Evolutionary conservation across 2,888 invertebrate species (phyloP).

Genomic region (Euspilapteryx auroguttella): DNA sequence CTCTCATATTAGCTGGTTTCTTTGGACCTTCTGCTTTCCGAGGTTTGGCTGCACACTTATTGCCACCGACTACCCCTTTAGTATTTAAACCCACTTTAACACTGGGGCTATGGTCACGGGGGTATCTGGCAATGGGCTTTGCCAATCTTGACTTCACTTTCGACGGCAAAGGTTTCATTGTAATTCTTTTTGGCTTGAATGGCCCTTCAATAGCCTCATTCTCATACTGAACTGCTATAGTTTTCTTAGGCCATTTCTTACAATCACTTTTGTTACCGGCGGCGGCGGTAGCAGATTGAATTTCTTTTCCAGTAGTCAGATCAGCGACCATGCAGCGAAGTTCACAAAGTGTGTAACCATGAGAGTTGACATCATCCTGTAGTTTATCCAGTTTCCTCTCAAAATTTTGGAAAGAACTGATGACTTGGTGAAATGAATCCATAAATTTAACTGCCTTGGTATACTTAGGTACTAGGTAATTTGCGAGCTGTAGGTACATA

Average conservation of each 20-base stretch:
- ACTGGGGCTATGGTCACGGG: too few relatives aligned
- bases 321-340: slow-evolving; percentile 22
- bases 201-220: slow-evolving; percentile 8
- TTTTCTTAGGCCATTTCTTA: slow-evolving; percentile 8
- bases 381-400: slow-evolving; percentile 33
- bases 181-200: slow-evolving; percentile 14
- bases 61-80: too few relatives aligned
- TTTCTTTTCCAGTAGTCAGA: slow-evolving; percentile 16
- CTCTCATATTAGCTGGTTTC: too few relatives aligned
- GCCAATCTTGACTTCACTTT: slow-evolving; percentile 17
- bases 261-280: neutral
- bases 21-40: too few relatives aligned
- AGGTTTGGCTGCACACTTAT: too few relatives aligned
- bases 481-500: too few relatives aligned
- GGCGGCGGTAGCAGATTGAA: too few relatives aligned
- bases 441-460: too few relatives aligned
- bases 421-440: slow-evolving; percentile 21
- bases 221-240: slow-evolving; percentile 17
- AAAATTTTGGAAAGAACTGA: slow-evolving; percentile 24
- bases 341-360: slow-evolving; percentile 28
- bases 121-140: too few relatives aligned
- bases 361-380: slow-evolving; percentile 26
- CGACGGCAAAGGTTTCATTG: slow-evolving; percentile 12
- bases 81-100: too few relatives aligned
- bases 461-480: too few relatives aligned